Percentiles rank a stretch among this genome's conserved stretches.
phyloP scores from a whole-genome alignment of 2,113 vertebrate species.

The Dicaeum eximium region DNA sequence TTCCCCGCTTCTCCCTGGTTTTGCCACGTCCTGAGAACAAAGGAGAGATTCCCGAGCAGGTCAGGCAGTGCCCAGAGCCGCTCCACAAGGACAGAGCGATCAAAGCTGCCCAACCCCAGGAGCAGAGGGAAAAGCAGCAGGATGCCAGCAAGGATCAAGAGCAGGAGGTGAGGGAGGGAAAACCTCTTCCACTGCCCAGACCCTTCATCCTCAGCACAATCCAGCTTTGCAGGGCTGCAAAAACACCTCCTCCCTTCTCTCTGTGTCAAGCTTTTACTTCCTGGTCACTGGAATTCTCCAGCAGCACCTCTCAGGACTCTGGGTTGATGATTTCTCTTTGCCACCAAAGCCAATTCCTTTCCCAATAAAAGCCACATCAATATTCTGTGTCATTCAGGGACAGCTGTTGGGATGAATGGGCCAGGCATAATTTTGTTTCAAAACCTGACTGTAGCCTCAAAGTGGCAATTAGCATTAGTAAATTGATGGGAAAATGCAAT shows the following conservation, averaged over 20 bases:
- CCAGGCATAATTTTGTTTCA: neutral
- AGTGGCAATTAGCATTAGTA: constrained; percentile 50
- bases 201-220: neutral
- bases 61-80: neutral
- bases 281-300: neutral
- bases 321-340: neutral
- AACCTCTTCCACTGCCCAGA: neutral
- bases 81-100: neutral
- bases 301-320: neutral
- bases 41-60: neutral
- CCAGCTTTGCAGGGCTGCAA: neutral
- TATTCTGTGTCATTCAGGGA: constrained; percentile 3
- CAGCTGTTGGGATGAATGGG: constrained; percentile 23
- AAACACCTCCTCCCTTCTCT: neutral
- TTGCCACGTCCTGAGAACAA: neutral
- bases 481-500: constrained; percentile 33
- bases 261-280: fast-evolving
- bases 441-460: constrained; percentile 32
- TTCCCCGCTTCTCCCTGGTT: neutral
- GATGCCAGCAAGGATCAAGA: neutral
- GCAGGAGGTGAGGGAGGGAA: neutral
- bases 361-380: neutral
- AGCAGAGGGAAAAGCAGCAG: neutral
- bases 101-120: neutral
- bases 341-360: neutral